Conservation (phyloP, 2,797 vertebrate genomes). For the Rhabdophis nuchalis region DNA sequence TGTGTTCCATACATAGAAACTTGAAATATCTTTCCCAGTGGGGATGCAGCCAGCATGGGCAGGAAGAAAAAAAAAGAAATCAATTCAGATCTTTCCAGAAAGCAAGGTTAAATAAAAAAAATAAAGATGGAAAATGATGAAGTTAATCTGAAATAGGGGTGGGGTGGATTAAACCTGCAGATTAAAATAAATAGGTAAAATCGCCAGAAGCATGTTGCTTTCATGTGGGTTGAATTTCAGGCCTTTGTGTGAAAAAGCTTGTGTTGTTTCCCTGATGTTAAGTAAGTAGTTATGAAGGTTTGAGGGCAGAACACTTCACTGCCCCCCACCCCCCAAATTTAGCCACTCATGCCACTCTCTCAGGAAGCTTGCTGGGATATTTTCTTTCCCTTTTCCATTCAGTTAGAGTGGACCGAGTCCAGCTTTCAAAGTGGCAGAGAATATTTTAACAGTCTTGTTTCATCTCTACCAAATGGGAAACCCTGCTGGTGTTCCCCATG, state of each 20-base stretch:
- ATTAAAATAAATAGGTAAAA: not conserved
- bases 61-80: not conserved
- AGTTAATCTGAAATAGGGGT: not conserved
- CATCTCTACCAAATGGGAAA: not conserved
- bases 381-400: not conserved
- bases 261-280: not conserved
- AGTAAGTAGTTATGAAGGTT: not conserved
- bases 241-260: not conserved
- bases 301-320: not conserved
- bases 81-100: not conserved
- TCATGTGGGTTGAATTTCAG: not conserved
- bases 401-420: not conserved
- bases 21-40: not conserved
- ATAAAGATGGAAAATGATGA: not conserved
- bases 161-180: not conserved
- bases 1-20: not conserved
- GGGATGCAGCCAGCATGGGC: fast-evolving
- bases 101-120: not conserved
- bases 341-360: not conserved
- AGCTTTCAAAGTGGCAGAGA: not conserved
- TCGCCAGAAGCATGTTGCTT: not conserved
- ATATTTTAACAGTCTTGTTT: not conserved
- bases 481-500: not conserved
- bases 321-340: fast-evolving
- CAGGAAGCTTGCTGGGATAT: not conserved